A percentile compares a stretch with the other conserved stretches of the same genome.
phyloP scores from a whole-genome alignment of 2,888 invertebrate genomes.

The Mimachlamys varia region DNA sequence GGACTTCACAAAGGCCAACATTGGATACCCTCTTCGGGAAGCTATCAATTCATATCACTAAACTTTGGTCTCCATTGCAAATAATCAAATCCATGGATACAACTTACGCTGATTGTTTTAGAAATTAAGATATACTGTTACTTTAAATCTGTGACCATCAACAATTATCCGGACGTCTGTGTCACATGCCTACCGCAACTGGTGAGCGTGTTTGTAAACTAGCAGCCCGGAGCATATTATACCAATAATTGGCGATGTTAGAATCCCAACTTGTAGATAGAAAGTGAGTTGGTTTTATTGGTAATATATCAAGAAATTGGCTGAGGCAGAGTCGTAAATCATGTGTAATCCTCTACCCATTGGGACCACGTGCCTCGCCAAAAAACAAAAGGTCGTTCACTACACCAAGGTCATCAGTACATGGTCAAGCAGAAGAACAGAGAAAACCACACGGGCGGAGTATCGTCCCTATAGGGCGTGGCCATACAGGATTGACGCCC shows the following conservation, averaged over 20 bases:
- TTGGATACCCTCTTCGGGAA: conserved; percentile 1
- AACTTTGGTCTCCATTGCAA: neutral
- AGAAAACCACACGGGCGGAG: neutral
- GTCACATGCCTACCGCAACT: neutral
- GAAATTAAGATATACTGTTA: conserved; percentile 28
- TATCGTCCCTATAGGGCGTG: neutral
- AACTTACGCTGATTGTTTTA: neutral
- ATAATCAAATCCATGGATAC: neutral
- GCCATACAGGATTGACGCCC: neutral
- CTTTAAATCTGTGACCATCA: neutral
- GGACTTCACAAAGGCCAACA: neutral
- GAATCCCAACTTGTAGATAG: neutral
- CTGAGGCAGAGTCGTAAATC: neutral
- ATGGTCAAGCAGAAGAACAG: neutral
- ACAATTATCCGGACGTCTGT: neutral
- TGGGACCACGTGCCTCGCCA: neutral
- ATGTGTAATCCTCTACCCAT: neutral
- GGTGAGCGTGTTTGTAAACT: neutral
- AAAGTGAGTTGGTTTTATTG: neutral
- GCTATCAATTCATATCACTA: conserved; percentile 4
- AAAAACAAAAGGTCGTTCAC: neutral
- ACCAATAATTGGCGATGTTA: neutral
- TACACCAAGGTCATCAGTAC: neutral
- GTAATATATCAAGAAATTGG: neutral
- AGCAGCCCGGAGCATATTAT: neutral